Evolutionary conservation across 23 tunicate genomes (phyloP), one percentile per base, ranked within the genome.

Genomic region (Styela clava): DNA sequence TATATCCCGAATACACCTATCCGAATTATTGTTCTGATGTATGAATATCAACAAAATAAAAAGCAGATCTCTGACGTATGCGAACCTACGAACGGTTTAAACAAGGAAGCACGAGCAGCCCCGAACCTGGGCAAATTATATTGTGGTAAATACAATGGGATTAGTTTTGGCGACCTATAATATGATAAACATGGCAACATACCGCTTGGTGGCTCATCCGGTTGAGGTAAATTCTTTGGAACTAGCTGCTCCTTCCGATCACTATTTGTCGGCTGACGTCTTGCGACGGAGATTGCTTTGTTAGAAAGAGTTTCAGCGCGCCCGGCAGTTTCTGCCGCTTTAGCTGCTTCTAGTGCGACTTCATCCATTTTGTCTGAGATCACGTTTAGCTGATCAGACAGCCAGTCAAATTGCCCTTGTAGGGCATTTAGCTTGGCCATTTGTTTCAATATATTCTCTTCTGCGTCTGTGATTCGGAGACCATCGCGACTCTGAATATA

Each of bases 181-280:
- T 44, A 44, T 5, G 56, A 44, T 7, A 5, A 44, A 5, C 56
- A 44, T 44, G 12, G 12, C 27, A 24, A 82, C 85, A 29, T 62
- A 85, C 89, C 89, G 32, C 34, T 70, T 25, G 89, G 89, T 26
- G 89, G 89, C n/a, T 19, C 63, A 31, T 70, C 83, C 1, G 89
- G 89, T 79, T 85, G 89, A 26, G 83, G 84, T 27, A 76, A 44
- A 28, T 44, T 44, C 12, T 12, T 44, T 12, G 56, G 56, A 44
- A 5, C 56, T 12, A 44, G 56, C 12, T 44, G 7, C 12, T 44
- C 56, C 56, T 7, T 7, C 12, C 9, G 12, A 5, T 44, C 56
- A 7, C 9, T 44, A 5, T 44, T 12, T 7, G 12, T 12, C n/a
- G 64, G 34, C 36, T 52, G 25, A 28, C 79, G 36, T 34, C 86